Evolutionary conservation across 92 coral and sea anemone genomes (phyloP), one percentile per base, ranked within the genome.

Genomic region (Muricea muricata): DNA sequence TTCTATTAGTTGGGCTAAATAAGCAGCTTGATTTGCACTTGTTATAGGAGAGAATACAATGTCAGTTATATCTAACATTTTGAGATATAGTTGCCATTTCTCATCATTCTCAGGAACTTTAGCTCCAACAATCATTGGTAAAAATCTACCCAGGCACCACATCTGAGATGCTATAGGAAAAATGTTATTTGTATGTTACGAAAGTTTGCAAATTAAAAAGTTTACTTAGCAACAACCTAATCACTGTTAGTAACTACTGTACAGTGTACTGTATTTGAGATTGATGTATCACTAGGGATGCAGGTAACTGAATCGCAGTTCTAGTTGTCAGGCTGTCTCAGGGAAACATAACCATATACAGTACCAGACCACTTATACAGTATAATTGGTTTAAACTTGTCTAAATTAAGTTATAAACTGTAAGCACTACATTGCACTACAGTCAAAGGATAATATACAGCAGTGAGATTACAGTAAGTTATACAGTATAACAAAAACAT

Each of bases 81-180:
- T 58, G 18, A 58, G 67, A 58, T 4, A 58, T 17, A 58, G 14
- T 29, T 58, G 67, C 67, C 25, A 58, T 58, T 58, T 58, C 67
- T 58, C 67, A 58, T 58, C 67, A 58, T 7, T 58, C 67, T 58
- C 67, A 58, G 34, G 67, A 58, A 58, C 67, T 30, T 58, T 58
- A 5, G 67, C 30, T 58, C 67, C 65, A 18, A 56, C 65, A 56
- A 56, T 4, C 4, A 56, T 4, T 52, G 82, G 82, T 7, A 77
- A n/a, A 20, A 47, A 31, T 76, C 81, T 42, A 21, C 31, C 81
- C 14, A 75, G 81, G 37, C 81, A 75, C 81, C 81, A 75, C 81
- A 75, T 77, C 82, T 77, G 82, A 52, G 82, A 77, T 30, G 82
- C 82, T 77, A 77, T 4, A 8, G 54, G 3, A 72, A 72, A 1